Conservation (phyloP, 2,888 invertebrate species). For the Campoplex capitator region DNA sequence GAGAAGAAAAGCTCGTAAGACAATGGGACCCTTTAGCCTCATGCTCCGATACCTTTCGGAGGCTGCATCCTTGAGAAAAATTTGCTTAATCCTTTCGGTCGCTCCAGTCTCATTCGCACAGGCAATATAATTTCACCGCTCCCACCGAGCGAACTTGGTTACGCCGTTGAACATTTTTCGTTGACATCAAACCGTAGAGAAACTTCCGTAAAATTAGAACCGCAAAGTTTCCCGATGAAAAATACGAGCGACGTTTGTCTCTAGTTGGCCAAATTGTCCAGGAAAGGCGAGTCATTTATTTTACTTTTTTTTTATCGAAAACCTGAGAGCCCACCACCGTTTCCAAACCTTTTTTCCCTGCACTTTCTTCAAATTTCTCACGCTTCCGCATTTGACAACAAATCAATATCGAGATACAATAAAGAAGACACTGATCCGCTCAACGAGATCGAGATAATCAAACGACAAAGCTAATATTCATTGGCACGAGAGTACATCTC, state of each 20-base stretch:
- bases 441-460: slow-evolving; percentile 35
- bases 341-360: neutral
- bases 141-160: slow-evolving; percentile 31
- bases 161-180: neutral
- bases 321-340: no score
- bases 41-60: slow-evolving; percentile 44
- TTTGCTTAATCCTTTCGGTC: slow-evolving; percentile 46
- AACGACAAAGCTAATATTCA: slow-evolving; percentile 34
- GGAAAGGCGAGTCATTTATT: no score
- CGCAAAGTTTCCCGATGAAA: no score
- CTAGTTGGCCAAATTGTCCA: no score
- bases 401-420: slow-evolving; percentile 9
- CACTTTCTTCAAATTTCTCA: neutral
- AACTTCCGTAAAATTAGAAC: no score
- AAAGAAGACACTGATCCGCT: slow-evolving; percentile 43
- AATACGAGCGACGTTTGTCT: no score
- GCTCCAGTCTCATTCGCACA: neutral
- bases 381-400: neutral
- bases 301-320: no score
- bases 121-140: slow-evolving; percentile 1
- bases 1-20: slow-evolving; percentile 35
- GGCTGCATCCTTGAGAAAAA: slow-evolving; percentile 39
- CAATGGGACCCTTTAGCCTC: slow-evolving; percentile 53
- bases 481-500: slow-evolving; percentile 41
- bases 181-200: no score